These are phyloP conservation scores for Cancer borealis DNA, from an alignment of 2,888 invertebrate species.

Conservation along the genomic window DNA sequence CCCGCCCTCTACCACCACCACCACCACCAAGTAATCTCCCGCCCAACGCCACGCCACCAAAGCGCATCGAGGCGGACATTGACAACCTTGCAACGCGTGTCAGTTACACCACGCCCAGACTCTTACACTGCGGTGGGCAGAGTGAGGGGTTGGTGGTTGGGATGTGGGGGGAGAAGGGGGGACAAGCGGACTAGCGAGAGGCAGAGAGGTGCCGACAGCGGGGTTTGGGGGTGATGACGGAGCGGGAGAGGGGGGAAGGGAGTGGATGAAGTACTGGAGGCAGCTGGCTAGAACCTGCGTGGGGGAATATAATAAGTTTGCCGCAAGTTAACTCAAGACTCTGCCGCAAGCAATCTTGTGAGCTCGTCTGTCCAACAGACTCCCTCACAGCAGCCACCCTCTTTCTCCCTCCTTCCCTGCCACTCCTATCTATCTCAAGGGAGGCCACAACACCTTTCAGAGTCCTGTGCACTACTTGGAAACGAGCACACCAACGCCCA, in stretches of 20 bases:
- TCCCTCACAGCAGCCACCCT: slow-evolving; percentile 14
- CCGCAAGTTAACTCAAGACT: slow-evolving; percentile 36
- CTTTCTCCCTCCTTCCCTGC: slow-evolving; percentile 33
- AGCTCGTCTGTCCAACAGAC: slow-evolving; percentile 27
- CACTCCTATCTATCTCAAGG: background rate
- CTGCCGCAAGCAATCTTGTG: background rate
- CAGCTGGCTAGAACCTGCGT: background rate
- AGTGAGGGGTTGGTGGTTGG: background rate
- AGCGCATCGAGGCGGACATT: slow-evolving; percentile 33
- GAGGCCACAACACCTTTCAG: slow-evolving; percentile 18
- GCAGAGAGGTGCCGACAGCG: slow-evolving; percentile 12
- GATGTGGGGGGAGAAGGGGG: background rate
- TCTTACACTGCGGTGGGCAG: slow-evolving; percentile 4
- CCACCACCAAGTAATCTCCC: slow-evolving; percentile 21
- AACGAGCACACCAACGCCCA: background rate
- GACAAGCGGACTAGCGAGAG: background rate
- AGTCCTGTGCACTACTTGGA: background rate
- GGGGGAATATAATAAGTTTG: slow-evolving; percentile 37
- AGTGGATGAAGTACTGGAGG: slow-evolving; percentile 33
- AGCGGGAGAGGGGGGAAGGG: background rate
- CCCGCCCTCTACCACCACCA: background rate
- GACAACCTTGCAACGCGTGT: slow-evolving; percentile 37
- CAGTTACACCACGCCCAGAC: slow-evolving; percentile 34
- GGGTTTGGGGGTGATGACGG: slow-evolving; percentile 11
- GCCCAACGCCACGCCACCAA: background rate